phyloP scores from a whole-genome alignment of 2,113 vertebrate genomes.

The Colius striatus region DNA sequence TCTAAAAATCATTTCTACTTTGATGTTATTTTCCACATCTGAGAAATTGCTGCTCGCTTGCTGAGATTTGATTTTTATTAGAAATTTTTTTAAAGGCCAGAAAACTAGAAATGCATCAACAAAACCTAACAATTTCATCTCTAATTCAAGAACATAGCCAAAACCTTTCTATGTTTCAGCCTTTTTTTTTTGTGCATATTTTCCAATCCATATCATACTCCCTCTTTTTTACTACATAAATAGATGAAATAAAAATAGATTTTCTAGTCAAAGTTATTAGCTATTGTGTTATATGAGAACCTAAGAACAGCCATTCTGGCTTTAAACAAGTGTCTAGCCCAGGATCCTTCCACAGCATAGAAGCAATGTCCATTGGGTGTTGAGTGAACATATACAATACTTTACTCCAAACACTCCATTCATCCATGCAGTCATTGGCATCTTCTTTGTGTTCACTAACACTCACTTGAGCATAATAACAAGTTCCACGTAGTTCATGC shows the following conservation, averaged over 20 bases:
- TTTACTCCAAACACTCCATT: neutral
- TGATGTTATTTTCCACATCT: slow-evolving; percentile 50
- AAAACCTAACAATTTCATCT: slow-evolving; percentile 10
- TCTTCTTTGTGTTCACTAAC: neutral
- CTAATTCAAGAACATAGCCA: neutral
- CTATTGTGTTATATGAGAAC: neutral
- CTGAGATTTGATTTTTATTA: slow-evolving; percentile 58
- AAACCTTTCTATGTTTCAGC: neutral
- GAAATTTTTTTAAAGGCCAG: slow-evolving; percentile 54
- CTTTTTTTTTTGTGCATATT: neutral
- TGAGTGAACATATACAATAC: neutral
- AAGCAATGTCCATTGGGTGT: neutral
- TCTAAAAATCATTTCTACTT: slow-evolving; percentile 51
- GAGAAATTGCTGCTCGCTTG: slow-evolving; percentile 48
- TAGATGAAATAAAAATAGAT: neutral
- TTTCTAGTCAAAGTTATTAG: neutral
- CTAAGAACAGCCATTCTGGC: neutral
- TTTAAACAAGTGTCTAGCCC: neutral
- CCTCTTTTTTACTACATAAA: neutral
- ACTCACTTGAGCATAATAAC: neutral
- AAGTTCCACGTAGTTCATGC: neutral
- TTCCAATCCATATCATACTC: neutral
- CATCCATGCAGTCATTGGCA: neutral
- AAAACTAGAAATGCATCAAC: slow-evolving; percentile 31
- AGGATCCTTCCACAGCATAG: neutral